Conservation (phyloP, 2,113 vertebrate genomes). For the rat (Rattus norvegicus) region GRCr8 NC_086033.1:17421001-17421500, state of each 20-base stretch:
- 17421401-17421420: not conserved
- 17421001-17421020: not conserved
- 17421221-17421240: not conserved
- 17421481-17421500: not conserved
- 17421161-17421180: too few relatives aligned
- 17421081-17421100: not conserved
- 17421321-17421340: not conserved
- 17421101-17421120: not conserved
- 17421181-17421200: not conserved
- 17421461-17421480: not conserved
- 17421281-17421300: not conserved
- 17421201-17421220: too few relatives aligned
- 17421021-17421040: not conserved
- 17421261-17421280: not conserved
- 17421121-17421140: too few relatives aligned
- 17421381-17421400: not conserved
- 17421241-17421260: not conserved
- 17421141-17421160: too few relatives aligned
- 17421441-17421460: not conserved
- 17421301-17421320: not conserved
- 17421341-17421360: not conserved
- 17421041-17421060: not conserved
- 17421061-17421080: not conserved
- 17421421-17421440: not conserved
- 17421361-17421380: not conserved